Evolutionary conservation across 1,140 invertebrate genomes (phyloP), one percentile per base, ranked within the genome.

Genomic region (Brachionus sp.): DNA sequence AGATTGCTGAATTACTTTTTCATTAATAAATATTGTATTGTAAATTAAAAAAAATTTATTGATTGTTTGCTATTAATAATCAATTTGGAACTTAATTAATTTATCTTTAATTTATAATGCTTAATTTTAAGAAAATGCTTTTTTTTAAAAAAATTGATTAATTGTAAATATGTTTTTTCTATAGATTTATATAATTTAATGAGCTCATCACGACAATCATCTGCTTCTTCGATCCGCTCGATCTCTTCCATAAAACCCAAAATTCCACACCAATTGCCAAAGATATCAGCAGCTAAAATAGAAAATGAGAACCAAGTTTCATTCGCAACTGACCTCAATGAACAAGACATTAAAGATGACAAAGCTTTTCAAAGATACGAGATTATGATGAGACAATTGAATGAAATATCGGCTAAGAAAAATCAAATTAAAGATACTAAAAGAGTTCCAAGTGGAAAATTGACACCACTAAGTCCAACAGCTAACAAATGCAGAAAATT

Each of bases 171-270:
- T n/a, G n/a, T n/a, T n/a, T n/a, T 46, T 46, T 46, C 2, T 46
- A 12, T 57, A 16, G 10, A 64, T 25, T 64, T 64, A 12, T 25
- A 25, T 23, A 39, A 9, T 19, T 19, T 16, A 70, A 70, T 70
- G 66, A 70, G 66, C 35, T 70, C 66, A 39, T 70, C 66, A 25
- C 39, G 70, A 42, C 46, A 46, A 25, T 75, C 70, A 75, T 75
- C 70, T n/a, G 70, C 70, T 46, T 75, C 70, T 25, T 75, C 70
- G 25, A 75, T 35, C 12, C 19, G 70, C 46, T 75, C 70, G 9
- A 23, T 46, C 9, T 75, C 70, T 46, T 75, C 42, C 37, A 46
- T 46, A 23, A 75, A 75, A 16, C 70, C 16, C 9, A 75, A 75
- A 75, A 25, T 75, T 46, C 70, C 70, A 44, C 19, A 46, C 13